Conservation (phyloP, 2,113 vertebrate genomes). For the Lampris megalopsis region DNA sequence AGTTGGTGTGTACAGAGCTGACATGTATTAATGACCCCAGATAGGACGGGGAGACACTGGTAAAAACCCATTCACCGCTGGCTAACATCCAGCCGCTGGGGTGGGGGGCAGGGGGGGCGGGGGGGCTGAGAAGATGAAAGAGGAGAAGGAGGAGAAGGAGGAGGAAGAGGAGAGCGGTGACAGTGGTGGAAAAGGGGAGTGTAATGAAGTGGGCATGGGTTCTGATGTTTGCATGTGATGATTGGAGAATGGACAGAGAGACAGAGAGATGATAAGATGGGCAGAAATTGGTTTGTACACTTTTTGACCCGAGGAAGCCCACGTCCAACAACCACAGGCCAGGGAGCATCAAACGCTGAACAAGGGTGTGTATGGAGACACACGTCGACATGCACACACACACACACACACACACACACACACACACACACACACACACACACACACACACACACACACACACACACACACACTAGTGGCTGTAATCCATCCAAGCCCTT, state of each 20-base stretch:
- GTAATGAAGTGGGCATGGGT: neutral
- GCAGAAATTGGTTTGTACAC: constrained; percentile 8
- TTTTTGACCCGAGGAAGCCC: neutral
- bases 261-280: neutral
- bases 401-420: constrained; percentile 16
- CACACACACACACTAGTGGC: constrained; percentile 16
- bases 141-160: neutral
- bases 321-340: neutral
- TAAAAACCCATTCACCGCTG: constrained; percentile 66
- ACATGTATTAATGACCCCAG: constrained; percentile 74
- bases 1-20: constrained; percentile 77
- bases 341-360: neutral
- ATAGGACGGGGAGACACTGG: constrained; percentile 65
- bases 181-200: neutral
- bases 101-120: neutral
- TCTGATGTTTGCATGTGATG: constrained; percentile 19
- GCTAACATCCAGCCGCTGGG: neutral
- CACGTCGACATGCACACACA: neutral
- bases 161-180: neutral
- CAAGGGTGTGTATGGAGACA: neutral
- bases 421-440: constrained; percentile 1
- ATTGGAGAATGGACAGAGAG: neutral
- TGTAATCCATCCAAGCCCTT: constrained; percentile 46
- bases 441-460: constrained; percentile 13
- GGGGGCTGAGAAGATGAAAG: neutral